Conservation (phyloP, 2,888 invertebrate species). For the Pemphredon lugubris region DNA sequence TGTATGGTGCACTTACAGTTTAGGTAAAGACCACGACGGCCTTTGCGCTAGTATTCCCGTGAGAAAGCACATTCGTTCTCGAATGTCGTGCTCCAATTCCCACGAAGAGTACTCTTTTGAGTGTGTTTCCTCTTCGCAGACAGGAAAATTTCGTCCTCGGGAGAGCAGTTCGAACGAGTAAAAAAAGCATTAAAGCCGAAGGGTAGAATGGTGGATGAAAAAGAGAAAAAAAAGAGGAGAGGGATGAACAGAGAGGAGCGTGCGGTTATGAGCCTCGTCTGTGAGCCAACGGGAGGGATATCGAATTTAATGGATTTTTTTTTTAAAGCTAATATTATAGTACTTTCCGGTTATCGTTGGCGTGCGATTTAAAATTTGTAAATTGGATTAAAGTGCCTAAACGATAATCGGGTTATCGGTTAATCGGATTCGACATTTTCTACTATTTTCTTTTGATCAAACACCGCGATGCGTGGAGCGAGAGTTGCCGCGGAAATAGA, state of each 20-base stretch:
- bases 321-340: neutral
- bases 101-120: conserved; percentile 31
- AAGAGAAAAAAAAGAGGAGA: neutral
- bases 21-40: conserved; percentile 45
- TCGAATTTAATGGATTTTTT: neutral
- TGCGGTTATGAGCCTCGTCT: too few relatives aligned
- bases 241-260: neutral
- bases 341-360: neutral
- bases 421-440: too few relatives aligned
- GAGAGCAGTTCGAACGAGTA: neutral
- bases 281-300: neutral
- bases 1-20: conserved; percentile 35
- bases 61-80: conserved; percentile 53
- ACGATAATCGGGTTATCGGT: too few relatives aligned
- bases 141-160: conserved; percentile 22
- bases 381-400: too few relatives aligned
- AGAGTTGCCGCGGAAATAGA: too few relatives aligned
- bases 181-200: neutral
- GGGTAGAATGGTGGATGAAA: neutral
- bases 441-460: too few relatives aligned
- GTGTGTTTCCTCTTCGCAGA: conserved; percentile 4
- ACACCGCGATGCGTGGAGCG: too few relatives aligned
- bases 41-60: conserved; percentile 33
- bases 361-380: too few relatives aligned
- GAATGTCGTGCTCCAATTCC: conserved; percentile 47